Conservation (phyloP, 2,888 invertebrate genomes). For the Salpingus planirostris region DNA sequence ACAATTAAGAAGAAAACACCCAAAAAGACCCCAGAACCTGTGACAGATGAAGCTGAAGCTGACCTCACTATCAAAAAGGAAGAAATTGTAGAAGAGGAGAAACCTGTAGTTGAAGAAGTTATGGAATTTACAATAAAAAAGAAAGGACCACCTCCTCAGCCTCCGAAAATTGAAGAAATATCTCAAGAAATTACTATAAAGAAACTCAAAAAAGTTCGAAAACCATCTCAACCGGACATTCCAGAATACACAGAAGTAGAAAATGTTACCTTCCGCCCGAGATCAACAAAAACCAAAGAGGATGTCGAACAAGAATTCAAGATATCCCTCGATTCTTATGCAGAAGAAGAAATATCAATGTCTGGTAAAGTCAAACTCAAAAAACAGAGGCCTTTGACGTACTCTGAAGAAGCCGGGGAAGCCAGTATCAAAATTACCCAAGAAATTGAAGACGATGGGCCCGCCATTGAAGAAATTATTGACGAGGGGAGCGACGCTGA, state of each 20-base stretch:
- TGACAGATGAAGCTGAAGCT: slow-evolving; percentile 23
- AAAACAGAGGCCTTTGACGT: slow-evolving; percentile 63
- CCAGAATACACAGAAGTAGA: slow-evolving; percentile 68
- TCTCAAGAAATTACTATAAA: slow-evolving; percentile 61
- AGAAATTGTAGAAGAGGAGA: slow-evolving; percentile 20
- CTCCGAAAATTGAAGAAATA: slow-evolving; percentile 48
- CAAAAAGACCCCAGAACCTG: slow-evolving; percentile 19
- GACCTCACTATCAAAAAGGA: slow-evolving; percentile 23
- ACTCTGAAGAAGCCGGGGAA: slow-evolving; percentile 69
- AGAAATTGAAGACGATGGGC: slow-evolving; percentile 55
- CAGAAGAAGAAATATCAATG: slow-evolving; percentile 82
- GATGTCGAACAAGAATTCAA: slow-evolving; percentile 86
- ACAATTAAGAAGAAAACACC: slow-evolving; percentile 25
- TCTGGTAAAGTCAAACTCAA: slow-evolving; percentile 73
- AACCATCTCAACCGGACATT: slow-evolving; percentile 55
- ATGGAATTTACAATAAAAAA: slow-evolving; percentile 47
- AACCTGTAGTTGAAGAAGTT: slow-evolving; percentile 29
- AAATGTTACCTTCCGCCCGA: slow-evolving; percentile 72
- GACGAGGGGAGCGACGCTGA: slow-evolving; percentile 52
- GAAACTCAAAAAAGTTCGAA: slow-evolving; percentile 59
- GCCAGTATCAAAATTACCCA: slow-evolving; percentile 60
- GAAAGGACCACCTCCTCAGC: slow-evolving; percentile 44
- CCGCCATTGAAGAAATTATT: slow-evolving; percentile 55
- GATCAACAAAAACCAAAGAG: slow-evolving; percentile 68
- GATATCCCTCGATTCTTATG: slow-evolving; percentile 75